These are phyloP conservation scores for Plebejus argus DNA, from an alignment of 2,888 invertebrate species.

Conservation along the genomic window DNA sequence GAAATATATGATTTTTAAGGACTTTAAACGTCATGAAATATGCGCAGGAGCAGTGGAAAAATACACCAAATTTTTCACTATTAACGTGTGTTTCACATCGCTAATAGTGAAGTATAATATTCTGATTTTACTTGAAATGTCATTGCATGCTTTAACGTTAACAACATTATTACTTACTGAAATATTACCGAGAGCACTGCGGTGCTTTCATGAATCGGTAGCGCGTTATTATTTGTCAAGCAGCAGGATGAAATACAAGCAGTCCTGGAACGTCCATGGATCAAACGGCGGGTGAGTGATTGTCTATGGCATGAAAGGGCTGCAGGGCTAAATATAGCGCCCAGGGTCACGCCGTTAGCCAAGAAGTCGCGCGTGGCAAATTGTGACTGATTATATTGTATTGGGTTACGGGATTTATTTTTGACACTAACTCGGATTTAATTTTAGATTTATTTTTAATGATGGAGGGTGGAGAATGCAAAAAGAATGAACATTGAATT, in stretches of 20 bases:
- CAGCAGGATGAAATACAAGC: slow-evolving; percentile 30
- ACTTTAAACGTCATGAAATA: neutral
- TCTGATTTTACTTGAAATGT: neutral
- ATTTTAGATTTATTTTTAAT: slow-evolving; percentile 19
- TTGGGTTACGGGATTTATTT: slow-evolving; percentile 55
- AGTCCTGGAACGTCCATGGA: slow-evolving; percentile 38
- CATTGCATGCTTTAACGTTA: neutral
- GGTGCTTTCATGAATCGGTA: neutral
- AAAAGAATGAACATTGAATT: neutral
- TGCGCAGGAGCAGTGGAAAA: neutral
- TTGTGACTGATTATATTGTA: slow-evolving; percentile 69
- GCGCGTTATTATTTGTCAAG: slow-evolving; percentile 1
- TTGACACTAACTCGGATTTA: slow-evolving; percentile 37
- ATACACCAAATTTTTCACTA: neutral
- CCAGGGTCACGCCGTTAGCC: slow-evolving; percentile 69
- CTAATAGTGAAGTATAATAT: neutral
- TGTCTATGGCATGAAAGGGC: slow-evolving; percentile 56
- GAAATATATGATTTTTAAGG: neutral
- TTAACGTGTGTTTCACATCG: neutral
- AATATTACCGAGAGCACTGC: neutral
- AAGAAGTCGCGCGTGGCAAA: slow-evolving; percentile 67
- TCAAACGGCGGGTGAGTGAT: slow-evolving; percentile 62
- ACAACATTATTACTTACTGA: neutral
- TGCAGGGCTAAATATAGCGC: slow-evolving; percentile 64
- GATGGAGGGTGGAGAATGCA: neutral